phyloP scores from a whole-genome alignment of 64 coral and sea anemone species.

The Platygyra sinensis region DNA sequence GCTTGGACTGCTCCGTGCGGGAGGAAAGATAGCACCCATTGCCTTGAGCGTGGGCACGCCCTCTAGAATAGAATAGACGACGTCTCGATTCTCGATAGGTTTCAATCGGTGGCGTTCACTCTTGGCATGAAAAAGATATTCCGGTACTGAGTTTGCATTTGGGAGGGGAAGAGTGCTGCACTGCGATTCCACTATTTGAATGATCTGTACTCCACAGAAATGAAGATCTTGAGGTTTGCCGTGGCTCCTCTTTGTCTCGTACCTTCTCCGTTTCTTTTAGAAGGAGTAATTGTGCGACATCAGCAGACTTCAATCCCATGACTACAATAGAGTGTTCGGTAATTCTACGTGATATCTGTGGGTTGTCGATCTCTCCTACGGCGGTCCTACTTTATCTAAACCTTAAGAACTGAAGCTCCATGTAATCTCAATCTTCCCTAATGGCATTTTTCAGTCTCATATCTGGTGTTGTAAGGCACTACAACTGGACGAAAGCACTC shows the following conservation, averaged over 20 bases:
- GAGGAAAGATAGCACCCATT: background rate
- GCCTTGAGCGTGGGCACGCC: background rate
- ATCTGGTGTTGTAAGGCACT: background rate
- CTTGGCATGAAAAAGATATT: constrained; percentile 35
- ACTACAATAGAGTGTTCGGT: constrained; percentile 11
- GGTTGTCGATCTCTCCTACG: constrained; percentile 56
- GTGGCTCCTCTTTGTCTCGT: constrained; percentile 45
- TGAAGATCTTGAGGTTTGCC: constrained; percentile 26
- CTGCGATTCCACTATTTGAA: constrained; percentile 15
- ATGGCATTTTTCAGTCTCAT: no score
- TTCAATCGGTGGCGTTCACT: constrained; percentile 2
- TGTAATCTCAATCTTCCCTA: no score
- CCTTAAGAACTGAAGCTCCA: no score
- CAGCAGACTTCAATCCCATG: background rate
- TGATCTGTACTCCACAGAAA: background rate
- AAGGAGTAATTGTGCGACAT: constrained; percentile 66
- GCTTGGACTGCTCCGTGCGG: background rate
- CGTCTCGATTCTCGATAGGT: constrained; percentile 9
- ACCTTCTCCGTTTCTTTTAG: constrained; percentile 55
- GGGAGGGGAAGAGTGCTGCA: background rate
- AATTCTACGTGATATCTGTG: constrained; percentile 37
- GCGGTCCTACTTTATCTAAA: constrained; percentile 12
- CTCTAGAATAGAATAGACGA: background rate
- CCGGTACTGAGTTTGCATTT: background rate
- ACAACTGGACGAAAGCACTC: constrained; percentile 23